Evolutionary conservation across 1,140 invertebrate genomes (phyloP), one percentile per base, ranked within the genome.

Genomic region (Drosophila funebris): DNA sequence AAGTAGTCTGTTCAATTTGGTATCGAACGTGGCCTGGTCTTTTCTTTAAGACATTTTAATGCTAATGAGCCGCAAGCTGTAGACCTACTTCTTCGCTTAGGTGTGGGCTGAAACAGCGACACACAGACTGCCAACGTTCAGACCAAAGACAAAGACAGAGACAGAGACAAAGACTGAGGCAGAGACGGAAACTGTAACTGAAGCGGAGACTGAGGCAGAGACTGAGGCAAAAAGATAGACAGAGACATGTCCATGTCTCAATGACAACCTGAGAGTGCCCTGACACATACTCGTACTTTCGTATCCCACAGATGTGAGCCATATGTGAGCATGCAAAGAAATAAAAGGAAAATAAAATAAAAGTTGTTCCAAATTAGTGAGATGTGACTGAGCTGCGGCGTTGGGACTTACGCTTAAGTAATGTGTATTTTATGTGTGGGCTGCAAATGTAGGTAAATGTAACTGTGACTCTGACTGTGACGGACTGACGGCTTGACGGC

Each of bases 1-100:
- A 68, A 87, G 78, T 82, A 87, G 83, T 84, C 75, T 48, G 83
- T 70, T 85, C 82, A 85, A 85, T 85, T 85, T 85, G 78, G 75
- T 85, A 85, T 85, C 82, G 82, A 85, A 87, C 82, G 81, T 85
- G 81, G 81, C 82, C 81, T 46, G 68, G 63, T 78, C 79, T 85
- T 83, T 88, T 88, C 84, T 88, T 79, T 69, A 83, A 88, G 83
- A 88, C 83, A 88, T 88, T 88, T 88, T 88, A 88, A 88, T 88
- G 83, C 79, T 88, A 88, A 88, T 88, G 83, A 88, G 83, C 83
- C 84, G 73, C 84, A 88, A 88, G 83, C 79, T 76, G 84, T 66
- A 76, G 83, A 88, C 84, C 83, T 79, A 88, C 83, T 76, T 88
- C 83, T 76, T 88, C 58, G 18, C 14, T 68, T 71, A 67, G 79